These are phyloP conservation scores for Probosciger aterrimus DNA, from an alignment of 2,113 vertebrate genomes.

Conservation along the genomic window DNA sequence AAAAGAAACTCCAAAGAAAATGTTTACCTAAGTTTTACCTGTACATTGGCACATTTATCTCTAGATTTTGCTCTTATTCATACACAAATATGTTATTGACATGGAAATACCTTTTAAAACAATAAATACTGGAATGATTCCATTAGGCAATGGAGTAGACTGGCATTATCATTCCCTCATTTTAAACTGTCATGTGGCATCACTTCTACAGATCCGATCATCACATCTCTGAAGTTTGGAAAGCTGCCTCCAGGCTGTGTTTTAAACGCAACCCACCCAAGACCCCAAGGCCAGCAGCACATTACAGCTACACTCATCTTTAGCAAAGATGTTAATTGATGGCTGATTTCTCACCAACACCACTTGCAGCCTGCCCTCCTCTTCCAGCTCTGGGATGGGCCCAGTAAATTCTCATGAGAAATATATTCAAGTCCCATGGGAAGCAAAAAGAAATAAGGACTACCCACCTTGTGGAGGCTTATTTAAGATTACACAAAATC, in stretches of 20 bases:
- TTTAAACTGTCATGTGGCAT: background rate
- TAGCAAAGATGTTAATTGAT: background rate
- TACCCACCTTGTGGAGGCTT: background rate
- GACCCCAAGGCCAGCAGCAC: background rate
- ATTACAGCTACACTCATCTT: background rate
- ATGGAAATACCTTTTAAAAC: background rate
- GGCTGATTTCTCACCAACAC: background rate
- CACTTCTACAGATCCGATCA: background rate
- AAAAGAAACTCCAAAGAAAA: background rate
- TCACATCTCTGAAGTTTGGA: constrained; percentile 21
- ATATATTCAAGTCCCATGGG: background rate
- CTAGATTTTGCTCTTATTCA: background rate
- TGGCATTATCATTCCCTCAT: background rate
- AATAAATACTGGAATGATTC: background rate
- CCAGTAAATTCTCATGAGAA: background rate
- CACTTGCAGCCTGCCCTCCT: background rate
- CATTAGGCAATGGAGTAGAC: background rate
- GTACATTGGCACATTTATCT: background rate
- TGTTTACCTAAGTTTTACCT: background rate
- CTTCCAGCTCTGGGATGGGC: background rate
- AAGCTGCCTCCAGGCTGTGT: constrained; percentile 14
- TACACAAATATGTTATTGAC: background rate
- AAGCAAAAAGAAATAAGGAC: background rate
- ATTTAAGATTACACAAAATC: background rate
- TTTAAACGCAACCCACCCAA: constrained; percentile 29